phyloP scores from a whole-genome alignment of 1,140 invertebrate genomes.

The Pteromalus puparum region DNA sequence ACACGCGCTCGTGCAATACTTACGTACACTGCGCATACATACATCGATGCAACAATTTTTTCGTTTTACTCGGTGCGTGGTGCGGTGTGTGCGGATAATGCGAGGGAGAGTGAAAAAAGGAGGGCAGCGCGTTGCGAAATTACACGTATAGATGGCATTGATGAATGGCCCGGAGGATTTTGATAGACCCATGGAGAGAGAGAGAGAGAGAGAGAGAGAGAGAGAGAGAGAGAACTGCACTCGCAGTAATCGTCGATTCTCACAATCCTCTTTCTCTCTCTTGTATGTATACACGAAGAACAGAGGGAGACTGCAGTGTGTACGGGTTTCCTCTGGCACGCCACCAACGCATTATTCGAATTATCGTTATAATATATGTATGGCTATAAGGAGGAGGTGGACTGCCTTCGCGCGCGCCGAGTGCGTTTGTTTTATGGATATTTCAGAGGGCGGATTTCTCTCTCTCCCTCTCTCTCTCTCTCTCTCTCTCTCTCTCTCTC shows the following conservation, averaged over 20 bases:
- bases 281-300: not conserved
- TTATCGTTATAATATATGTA: slow-evolving; percentile 24
- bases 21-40: not conserved
- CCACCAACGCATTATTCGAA: slow-evolving; percentile 41
- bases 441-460: not conserved
- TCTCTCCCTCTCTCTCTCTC: not conserved
- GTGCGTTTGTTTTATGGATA: slow-evolving; percentile 1
- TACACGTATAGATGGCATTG: slow-evolving; percentile 69
- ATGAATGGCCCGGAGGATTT: slow-evolving; percentile 67
- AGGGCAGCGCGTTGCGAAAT: slow-evolving; percentile 59
- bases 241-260: slow-evolving; percentile 38
- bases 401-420: not conserved
- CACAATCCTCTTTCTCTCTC: slow-evolving; percentile 30
- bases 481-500: not conserved
- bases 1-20: not conserved
- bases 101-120: slow-evolving; percentile 52
- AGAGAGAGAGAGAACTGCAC: not conserved
- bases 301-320: too few species aligned
- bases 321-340: slow-evolving; percentile 5
- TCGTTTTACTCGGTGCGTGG: slow-evolving; percentile 51
- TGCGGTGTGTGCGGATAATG: not conserved
- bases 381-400: not conserved
- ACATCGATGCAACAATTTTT: slow-evolving; percentile 36
- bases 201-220: too few species aligned
- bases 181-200: slow-evolving; percentile 59